phyloP scores from a whole-genome alignment of 2,888 invertebrate species.

The Acholoe squamosa region DNA sequence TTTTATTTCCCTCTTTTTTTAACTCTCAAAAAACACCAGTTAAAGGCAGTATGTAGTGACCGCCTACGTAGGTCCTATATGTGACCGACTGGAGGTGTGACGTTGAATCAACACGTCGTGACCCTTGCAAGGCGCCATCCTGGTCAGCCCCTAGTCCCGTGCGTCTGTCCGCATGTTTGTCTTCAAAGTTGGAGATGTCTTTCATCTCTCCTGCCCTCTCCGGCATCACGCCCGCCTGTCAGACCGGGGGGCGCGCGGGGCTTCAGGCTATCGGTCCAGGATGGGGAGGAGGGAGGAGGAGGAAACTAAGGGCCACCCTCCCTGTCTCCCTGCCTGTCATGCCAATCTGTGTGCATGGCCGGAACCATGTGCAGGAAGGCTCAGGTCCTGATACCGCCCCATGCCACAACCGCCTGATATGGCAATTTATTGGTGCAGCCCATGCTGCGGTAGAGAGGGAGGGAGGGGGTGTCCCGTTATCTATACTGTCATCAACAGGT shows the following conservation, averaged over 20 bases:
- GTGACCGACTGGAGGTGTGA: slow-evolving; percentile 42
- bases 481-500: slow-evolving; percentile 42
- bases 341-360: neutral
- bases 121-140: neutral
- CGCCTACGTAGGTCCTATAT: neutral
- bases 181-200: slow-evolving; percentile 36
- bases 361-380: neutral
- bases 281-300: neutral
- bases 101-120: slow-evolving; percentile 28
- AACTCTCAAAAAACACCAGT: too few species aligned
- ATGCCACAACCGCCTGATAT: neutral
- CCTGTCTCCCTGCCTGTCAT: too few species aligned
- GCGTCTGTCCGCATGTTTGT: slow-evolving; percentile 2
- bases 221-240: slow-evolving; percentile 8
- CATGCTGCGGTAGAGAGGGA: neutral
- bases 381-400: neutral
- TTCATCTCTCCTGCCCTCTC: slow-evolving; percentile 24
- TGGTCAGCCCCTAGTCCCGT: neutral
- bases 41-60: too few species aligned
- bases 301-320: neutral
- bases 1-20: too few species aligned
- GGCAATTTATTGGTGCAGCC: slow-evolving; percentile 36
- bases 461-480: slow-evolving; percentile 29
- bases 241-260: slow-evolving; percentile 34
- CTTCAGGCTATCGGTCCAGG: neutral